These are phyloP conservation scores for Tylochromis polylepis DNA, from an alignment of 2,113 vertebrate species.

Conservation along the genomic window DNA sequence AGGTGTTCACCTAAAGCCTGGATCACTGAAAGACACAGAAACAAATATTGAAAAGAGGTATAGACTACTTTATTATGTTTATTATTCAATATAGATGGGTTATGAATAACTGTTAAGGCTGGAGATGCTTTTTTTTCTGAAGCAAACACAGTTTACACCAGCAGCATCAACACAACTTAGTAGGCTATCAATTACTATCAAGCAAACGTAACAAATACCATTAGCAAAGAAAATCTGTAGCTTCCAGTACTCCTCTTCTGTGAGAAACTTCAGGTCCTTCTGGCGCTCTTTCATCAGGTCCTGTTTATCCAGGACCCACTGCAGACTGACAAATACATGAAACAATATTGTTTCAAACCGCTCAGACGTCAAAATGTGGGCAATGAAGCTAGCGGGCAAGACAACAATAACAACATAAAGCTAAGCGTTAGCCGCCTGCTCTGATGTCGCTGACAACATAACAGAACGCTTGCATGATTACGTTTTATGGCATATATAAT, in stretches of 20 bases:
- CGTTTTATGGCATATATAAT: background rate
- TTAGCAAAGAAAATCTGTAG: conserved; percentile 99
- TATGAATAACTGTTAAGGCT: background rate
- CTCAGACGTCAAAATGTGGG: background rate
- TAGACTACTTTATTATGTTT: background rate
- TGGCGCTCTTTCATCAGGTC: conserved; percentile 97
- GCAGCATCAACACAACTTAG: background rate
- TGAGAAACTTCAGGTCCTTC: conserved; percentile 95
- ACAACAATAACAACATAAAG: background rate
- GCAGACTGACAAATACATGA: conserved; percentile 69
- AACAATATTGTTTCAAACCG: background rate
- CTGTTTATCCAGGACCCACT: conserved; percentile 99
- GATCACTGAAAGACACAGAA: conserved; percentile 81
- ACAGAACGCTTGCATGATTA: rapidly evolving
- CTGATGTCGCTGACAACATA: background rate
- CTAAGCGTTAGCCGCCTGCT: background rate
- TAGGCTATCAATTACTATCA: background rate
- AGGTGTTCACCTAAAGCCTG: conserved; percentile 98
- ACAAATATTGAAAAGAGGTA: background rate
- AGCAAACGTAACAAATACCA: conserved; percentile 71
- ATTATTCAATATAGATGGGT: background rate
- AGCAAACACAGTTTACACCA: background rate
- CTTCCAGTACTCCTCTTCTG: conserved; percentile 99
- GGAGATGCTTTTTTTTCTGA: background rate
- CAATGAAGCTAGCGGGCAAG: background rate